Evolutionary conservation across 64 coral and sea anemone species (phyloP), one percentile per base, ranked within the genome.

Genomic region (Platygyra sinensis): DNA sequence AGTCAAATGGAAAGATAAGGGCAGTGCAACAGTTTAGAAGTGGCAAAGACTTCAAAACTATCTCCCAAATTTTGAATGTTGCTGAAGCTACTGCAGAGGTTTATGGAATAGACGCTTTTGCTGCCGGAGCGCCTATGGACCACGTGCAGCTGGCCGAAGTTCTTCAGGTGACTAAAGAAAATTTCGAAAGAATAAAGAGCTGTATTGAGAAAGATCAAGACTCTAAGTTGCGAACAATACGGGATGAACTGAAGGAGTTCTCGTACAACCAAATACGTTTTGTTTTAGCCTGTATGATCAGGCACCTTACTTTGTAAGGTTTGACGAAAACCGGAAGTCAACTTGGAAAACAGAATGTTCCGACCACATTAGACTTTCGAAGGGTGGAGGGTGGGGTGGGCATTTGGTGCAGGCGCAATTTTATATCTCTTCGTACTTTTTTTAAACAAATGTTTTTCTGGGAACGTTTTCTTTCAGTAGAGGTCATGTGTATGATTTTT

Each of bases 261-360:
- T 62, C 52, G 10, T 84, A 84, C 38, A 84, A 84, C 30, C 60
- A 84, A 84, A 84, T 84, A 10, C 60, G 60, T 38, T 84, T 65
- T 84, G 80, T 69, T 65, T 62, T 84, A 32, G 67, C 67, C 6
- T 72, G 67, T 29, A 72, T 72, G 67, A 72, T 72, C n/a, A 72
- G 67, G 24, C 27, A 29, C 2, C 27, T 72, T 25, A 8, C 2
- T 30, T 12, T 72, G 24, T n/a, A n/a, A n/a, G n/a, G n/a, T n/a
- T n/a, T n/a, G n/a, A n/a, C n/a, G n/a, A n/a, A n/a, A n/a, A n/a
- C n/a, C n/a, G n/a, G n/a, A n/a, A n/a, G n/a, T n/a, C n/a, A n/a
- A n/a, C n/a, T n/a, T n/a, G n/a, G n/a, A n/a, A n/a, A n/a, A n/a
- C n/a, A n/a, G n/a, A n/a, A n/a, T n/a, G n/a, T n/a, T n/a, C n/a